A percentile compares a stretch with the other conserved stretches of the same genome.
Evolutionary conservation across 1,140 invertebrate genomes (phyloP).

Genomic region (Nilaparvata lugens): DNA sequence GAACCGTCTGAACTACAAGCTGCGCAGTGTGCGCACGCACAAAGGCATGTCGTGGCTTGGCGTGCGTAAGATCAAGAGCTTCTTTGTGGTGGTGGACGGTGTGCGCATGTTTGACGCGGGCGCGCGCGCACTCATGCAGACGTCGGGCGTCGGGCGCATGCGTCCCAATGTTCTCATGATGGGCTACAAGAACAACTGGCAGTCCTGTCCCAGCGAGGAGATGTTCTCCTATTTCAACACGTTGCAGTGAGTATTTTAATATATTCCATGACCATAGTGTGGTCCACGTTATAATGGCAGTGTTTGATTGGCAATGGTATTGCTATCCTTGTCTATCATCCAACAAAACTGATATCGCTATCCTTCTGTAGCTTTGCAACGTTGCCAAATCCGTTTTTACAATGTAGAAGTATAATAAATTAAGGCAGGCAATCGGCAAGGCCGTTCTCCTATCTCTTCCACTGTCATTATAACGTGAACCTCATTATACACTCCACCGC

Average conservation of each 20-base stretch:
- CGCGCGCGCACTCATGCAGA: constrained; percentile 66
- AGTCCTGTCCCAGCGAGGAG: constrained; percentile 54
- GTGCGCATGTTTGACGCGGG: constrained; percentile 62
- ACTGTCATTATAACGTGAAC: too few species aligned
- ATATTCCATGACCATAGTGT: too few species aligned
- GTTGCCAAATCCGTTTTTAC: too few species aligned
- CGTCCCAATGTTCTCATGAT: constrained; percentile 88
- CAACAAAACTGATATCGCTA: too few species aligned
- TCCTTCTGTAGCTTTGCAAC: too few species aligned
- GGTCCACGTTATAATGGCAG: too few species aligned
- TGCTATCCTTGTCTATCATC: too few species aligned
- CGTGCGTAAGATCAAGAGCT: constrained; percentile 72
- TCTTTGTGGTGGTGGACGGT: constrained; percentile 76
- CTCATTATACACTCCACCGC: too few species aligned
- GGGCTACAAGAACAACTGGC: constrained; percentile 91
- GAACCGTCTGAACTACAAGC: constrained; percentile 55
- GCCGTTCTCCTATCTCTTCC: too few species aligned
- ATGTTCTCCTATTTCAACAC: constrained; percentile 84
- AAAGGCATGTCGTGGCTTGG: constrained; percentile 64
- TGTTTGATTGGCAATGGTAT: too few species aligned
- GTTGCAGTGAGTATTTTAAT: constrained; percentile 81
- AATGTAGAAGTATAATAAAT: too few species aligned
- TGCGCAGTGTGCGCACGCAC: constrained; percentile 46
- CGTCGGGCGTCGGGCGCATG: constrained; percentile 82
- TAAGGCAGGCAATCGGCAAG: too few species aligned